A percentile compares a stretch with the other conserved stretches of the same genome.
Conservation (phyloP, 2,888 invertebrate species). For the Acanthosepion lycidas region DNA sequence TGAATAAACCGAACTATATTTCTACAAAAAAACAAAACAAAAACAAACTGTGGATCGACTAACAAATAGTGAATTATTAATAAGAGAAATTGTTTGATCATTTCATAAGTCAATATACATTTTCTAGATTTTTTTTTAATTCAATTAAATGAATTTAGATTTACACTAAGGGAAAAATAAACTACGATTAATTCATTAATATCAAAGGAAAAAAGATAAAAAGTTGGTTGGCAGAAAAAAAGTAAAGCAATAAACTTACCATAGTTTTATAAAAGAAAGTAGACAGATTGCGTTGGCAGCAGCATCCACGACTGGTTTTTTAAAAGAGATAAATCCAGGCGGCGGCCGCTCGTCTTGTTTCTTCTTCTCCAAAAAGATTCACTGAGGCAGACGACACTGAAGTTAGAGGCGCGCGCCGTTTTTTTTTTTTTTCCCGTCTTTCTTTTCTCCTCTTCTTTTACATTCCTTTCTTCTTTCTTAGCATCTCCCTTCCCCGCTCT, state of each 20-base stretch:
- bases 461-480: neutral
- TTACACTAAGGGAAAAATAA: neutral
- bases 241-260: neutral
- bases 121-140: too few species aligned
- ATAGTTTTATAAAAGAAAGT: constrained; percentile 33
- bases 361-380: constrained; percentile 24
- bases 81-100: too few species aligned
- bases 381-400: neutral
- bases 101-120: too few species aligned
- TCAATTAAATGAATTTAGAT: too few species aligned
- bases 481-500: neutral
- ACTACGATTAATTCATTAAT: neutral
- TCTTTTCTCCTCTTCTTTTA: neutral
- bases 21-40: too few species aligned
- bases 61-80: too few species aligned
- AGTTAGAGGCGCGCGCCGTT: neutral
- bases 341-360: neutral
- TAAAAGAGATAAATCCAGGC: constrained; percentile 34
- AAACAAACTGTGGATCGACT: too few species aligned
- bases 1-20: too few species aligned
- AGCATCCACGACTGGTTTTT: constrained; percentile 38
- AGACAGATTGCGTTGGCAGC: constrained; percentile 34
- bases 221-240: neutral
- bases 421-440: neutral
- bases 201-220: neutral